Evolutionary conservation across 2,888 invertebrate genomes (phyloP), one percentile per base, ranked within the genome.

Genomic region (Leptinotarsa juncta): DNA sequence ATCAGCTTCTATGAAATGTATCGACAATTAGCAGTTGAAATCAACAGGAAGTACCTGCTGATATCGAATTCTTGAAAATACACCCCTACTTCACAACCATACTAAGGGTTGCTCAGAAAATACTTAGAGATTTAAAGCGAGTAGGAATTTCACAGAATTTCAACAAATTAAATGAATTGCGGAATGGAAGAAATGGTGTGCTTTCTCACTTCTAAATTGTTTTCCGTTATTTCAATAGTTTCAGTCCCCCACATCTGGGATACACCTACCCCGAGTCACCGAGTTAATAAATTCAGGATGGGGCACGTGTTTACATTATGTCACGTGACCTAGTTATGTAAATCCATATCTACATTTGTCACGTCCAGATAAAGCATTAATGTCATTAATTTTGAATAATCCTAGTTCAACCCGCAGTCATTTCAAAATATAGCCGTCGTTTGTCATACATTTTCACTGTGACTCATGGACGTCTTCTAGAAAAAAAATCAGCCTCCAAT

Each of bases 311-410:
- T 74, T 74, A 74, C 72, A 72, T 16, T 66, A 55, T 18, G 76
- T 76, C 78, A 78, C 78, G 76, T 76, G 78, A 78, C 73, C 78
- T 67, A 74, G 78, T 76, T 74, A 70, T 72, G 71, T 72, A 76
- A 71, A 74, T 73, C 76, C 50, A 66, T 72, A 76, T 71, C 73
- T 73, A 75, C 76, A 78, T 78, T 78, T 73, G 78, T 75, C 78
- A 76, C 72, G 76, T 76, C 68, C 73, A 78, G 78, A 78, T 76
- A 76, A 78, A 74, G 74, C 72, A 73, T 42, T 42, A 42, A 42
- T 42, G 42, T 12, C 76, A 78, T 78, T 78, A 78, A 72, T 76
- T 78, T 70, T 7, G 67, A 71, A 69, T 74, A 74, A 78, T 78
- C 78, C 77, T 68, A 32, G 74, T 66, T 67, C 68, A 62, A 72